phyloP scores from a whole-genome alignment of 2,113 vertebrate genomes.

The Sisor rabdophorus region DNA sequence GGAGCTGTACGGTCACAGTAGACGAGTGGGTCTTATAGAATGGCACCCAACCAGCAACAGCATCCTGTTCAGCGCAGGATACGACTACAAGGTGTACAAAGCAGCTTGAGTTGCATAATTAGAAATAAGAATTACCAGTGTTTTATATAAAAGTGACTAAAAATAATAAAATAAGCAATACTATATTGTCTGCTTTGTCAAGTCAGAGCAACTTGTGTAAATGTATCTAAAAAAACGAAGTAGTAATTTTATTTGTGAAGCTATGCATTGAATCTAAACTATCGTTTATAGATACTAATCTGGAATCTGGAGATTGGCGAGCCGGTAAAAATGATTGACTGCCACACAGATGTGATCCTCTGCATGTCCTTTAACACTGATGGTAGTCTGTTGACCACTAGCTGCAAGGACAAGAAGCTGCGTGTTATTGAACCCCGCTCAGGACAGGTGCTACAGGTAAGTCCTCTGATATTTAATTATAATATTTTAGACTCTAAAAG shows the following conservation, averaged over 20 bases:
- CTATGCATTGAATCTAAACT: background rate
- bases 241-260: too few relatives aligned
- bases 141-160: background rate
- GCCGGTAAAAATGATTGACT: constrained; percentile 97
- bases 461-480: constrained; percentile 4
- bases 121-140: background rate
- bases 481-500: background rate
- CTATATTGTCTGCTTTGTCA: background rate
- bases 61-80: constrained; percentile 93
- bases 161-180: background rate
- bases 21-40: constrained; percentile 89
- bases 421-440: constrained; percentile 91
- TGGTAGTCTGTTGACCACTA: constrained; percentile 90
- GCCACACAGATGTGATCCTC: constrained; percentile 91
- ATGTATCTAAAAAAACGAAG: background rate
- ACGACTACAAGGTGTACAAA: constrained; percentile 88
- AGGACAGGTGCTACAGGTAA: constrained; percentile 86
- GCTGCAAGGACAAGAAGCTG: constrained; percentile 93
- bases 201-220: background rate
- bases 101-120: background rate
- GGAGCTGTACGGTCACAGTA: constrained; percentile 93
- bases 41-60: constrained; percentile 96
- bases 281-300: constrained; percentile 82
- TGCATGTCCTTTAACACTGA: constrained; percentile 96
- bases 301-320: constrained; percentile 96